phyloP scores from a whole-genome alignment of 2,113 vertebrate genomes.

The Gasterosteus nipponicus region DNA sequence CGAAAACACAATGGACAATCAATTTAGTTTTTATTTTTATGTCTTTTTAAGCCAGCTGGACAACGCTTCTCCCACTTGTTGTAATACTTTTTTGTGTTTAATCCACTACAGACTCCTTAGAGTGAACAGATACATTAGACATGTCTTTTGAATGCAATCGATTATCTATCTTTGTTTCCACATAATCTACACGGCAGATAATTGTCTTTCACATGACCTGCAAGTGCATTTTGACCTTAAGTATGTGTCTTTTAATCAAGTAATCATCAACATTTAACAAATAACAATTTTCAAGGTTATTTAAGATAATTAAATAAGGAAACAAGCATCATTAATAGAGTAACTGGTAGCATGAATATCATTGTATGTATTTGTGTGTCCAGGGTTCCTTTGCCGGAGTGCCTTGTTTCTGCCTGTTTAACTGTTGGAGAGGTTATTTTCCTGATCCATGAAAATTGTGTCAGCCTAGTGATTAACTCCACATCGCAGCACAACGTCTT shows the following conservation, averaged over 20 bases:
- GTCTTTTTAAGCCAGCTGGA: conserved; percentile 42
- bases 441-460: conserved; percentile 84
- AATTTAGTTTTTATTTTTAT: conserved; percentile 52
- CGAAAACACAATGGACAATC: conserved; percentile 58
- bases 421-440: conserved; percentile 79
- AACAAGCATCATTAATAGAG: conserved; percentile 19
- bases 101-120: conserved; percentile 65
- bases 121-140: conserved; percentile 67
- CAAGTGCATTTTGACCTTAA: conserved; percentile 19
- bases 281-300: conserved; percentile 30
- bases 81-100: conserved; percentile 66
- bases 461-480: conserved; percentile 87
- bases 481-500: conserved; percentile 87
- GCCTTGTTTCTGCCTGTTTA: conserved; percentile 73
- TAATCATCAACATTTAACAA: conserved; percentile 30
- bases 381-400: conserved; percentile 48
- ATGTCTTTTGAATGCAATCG: conserved; percentile 61
- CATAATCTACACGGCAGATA: conserved; percentile 41
- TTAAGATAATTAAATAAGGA: conserved; percentile 42
- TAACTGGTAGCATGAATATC: conserved; percentile 23
- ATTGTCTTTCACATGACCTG: conserved; percentile 44
- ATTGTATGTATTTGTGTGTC: conserved; percentile 20
- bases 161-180: conserved; percentile 58
- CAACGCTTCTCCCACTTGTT: conserved; percentile 62
- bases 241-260: conserved; percentile 24